A percentile compares a stretch with the other conserved stretches of the same genome.
Conservation (phyloP, 1,140 invertebrate genomes). For the Pinna nobilis region DNA sequence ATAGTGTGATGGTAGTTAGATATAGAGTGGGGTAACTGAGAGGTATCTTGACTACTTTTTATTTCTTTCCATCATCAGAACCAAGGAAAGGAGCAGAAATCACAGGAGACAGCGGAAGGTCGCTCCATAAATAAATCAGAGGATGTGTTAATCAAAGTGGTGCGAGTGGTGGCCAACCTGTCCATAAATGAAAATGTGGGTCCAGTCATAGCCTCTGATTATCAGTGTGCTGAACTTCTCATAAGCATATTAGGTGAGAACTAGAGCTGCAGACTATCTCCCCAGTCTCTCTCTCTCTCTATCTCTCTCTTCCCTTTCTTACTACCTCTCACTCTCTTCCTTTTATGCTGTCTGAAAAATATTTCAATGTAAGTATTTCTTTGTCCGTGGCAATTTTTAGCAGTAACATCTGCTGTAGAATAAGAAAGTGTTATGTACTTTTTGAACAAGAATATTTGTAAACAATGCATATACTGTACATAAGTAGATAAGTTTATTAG, state of each 20-base stretch:
- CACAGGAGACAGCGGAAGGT: conserved; percentile 20
- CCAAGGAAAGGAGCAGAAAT: conserved; percentile 19
- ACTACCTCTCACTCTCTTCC: too few relatives aligned
- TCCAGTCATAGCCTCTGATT: conserved; percentile 76
- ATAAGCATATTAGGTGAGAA: conserved; percentile 76
- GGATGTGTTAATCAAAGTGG: conserved; percentile 77
- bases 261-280: neutral
- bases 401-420: too few relatives aligned
- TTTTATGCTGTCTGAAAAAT: too few relatives aligned
- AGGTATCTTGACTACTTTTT: neutral
- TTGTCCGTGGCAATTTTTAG: too few relatives aligned
- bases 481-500: too few relatives aligned
- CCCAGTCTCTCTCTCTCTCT: too few relatives aligned
- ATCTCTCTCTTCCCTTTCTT: too few relatives aligned
- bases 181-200: conserved; percentile 83
- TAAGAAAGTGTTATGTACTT: too few relatives aligned
- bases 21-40: neutral
- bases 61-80: neutral
- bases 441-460: too few relatives aligned
- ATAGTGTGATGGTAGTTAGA: neutral
- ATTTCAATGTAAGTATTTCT: too few relatives aligned
- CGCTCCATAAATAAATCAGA: conserved; percentile 48
- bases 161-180: conserved; percentile 84
- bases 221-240: conserved; percentile 72
- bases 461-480: too few relatives aligned